Percentiles rank a stretch among this genome's conserved stretches.
These are phyloP conservation scores for Pandemis cinnamomeana DNA, from an alignment of 2,888 invertebrate genomes.

Conservation along the genomic window DNA sequence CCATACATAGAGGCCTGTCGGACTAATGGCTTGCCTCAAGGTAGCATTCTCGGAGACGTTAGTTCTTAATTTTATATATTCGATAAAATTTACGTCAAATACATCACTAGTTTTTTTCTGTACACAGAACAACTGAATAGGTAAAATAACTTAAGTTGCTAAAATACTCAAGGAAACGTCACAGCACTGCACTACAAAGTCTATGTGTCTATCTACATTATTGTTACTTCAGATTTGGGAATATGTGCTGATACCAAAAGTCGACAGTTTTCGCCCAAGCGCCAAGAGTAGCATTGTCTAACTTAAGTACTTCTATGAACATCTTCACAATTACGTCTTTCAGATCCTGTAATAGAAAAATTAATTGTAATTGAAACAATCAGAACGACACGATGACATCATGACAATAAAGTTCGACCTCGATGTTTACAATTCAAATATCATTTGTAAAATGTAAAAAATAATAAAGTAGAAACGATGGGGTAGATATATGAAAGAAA, in stretches of 20 bases:
- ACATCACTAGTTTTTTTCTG: background rate
- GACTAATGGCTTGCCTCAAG: too few species aligned
- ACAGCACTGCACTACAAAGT: background rate
- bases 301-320: slow-evolving; percentile 74
- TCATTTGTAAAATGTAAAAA: too few species aligned
- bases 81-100: background rate
- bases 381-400: too few species aligned
- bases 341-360: slow-evolving; percentile 62
- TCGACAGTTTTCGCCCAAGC: slow-evolving; percentile 78
- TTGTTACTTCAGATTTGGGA: slow-evolving; percentile 45
- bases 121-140: background rate
- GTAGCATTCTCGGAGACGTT: too few species aligned
- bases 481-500: too few species aligned
- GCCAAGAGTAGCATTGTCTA: slow-evolving; percentile 67
- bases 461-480: too few species aligned
- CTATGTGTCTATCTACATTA: background rate
- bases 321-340: slow-evolving; percentile 76
- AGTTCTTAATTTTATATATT: too few species aligned
- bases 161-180: background rate
- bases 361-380: background rate
- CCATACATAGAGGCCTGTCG: background rate
- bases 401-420: too few species aligned
- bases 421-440: too few species aligned
- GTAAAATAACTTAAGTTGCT: background rate
- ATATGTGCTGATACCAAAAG: slow-evolving; percentile 79